Conservation (phyloP, 2,113 vertebrate genomes). For the Cyanocitta stelleri region DNA sequence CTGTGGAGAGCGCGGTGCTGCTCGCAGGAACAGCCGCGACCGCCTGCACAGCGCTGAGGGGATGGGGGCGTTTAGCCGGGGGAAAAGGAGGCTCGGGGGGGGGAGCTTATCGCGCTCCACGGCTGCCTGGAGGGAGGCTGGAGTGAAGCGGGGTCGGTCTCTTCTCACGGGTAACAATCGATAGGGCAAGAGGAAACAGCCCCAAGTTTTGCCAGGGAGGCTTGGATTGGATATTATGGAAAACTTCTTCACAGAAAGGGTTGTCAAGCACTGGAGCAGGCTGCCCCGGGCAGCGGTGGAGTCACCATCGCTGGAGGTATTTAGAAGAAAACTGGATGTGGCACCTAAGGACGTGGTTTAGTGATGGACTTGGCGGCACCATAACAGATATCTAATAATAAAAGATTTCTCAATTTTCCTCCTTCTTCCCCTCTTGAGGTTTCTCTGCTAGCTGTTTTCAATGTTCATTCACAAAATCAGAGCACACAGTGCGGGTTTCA, state of each 20-base stretch:
- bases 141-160: not conserved
- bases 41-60: not conserved
- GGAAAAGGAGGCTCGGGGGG: not conserved
- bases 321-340: not conserved
- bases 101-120: accelerated
- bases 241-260: not conserved
- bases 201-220: not conserved
- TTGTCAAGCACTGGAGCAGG: not conserved
- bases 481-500: not conserved
- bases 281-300: not conserved
- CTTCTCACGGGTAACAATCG: not conserved
- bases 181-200: not conserved
- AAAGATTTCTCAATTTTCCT: accelerated
- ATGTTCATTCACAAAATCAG: not conserved
- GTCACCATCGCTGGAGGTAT: too few relatives aligned
- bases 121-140: not conserved
- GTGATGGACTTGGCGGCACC: not conserved
- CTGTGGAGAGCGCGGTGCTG: accelerated
- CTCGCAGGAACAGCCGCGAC: accelerated
- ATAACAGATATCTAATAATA: accelerated
- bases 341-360: not conserved
- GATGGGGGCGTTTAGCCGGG: accelerated
- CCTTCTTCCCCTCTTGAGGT: too few relatives aligned
- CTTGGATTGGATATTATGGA: not conserved
- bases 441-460: not conserved